Evolutionary conservation across 2,797 vertebrate genomes (phyloP), one percentile per base, ranked within the genome.

Genomic region (Trematomus bernacchii): DNA sequence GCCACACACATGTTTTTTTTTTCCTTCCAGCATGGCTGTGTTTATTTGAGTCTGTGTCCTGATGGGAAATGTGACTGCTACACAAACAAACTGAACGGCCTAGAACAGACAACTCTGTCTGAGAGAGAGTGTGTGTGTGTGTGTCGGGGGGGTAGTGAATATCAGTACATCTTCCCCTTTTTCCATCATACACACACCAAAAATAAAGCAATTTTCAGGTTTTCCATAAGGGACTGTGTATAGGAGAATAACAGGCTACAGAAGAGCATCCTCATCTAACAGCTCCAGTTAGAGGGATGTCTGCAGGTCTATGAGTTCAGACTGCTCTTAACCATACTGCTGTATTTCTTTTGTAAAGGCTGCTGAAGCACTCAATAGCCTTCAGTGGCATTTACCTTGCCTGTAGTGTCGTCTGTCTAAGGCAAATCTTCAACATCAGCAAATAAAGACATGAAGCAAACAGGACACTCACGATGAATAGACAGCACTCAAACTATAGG

Each of bases 1-100:
- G 30, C 30, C 62, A 53, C 68, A 48, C 70, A 63, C n/a, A 59
- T 50, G 3, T 3, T 33, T 63, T 63, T 33, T 33, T 47, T 79
- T 86, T 77, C 87, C 82, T 89, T 89, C 88, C 90, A 94, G 89
- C 86, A 91, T 88, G 76, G 78, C 87, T 89, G 85, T 95, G 92
- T 96, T 96, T 95, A 95, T 95, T 95, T 95, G 92, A 94, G 93
- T 93, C 91, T 93, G 85, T 87, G 89, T 91, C 91, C 87, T 93
- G 91, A 95, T 95, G 94, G 94, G 94, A 96, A 95, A 95, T 93
- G 90, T 94, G 94, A 94, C 93, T 93, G 91, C 91, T 93, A 77
- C 84, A 91, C 93, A 93, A 94, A 94, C 92, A 94, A 94, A 95
- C 93, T 71, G 85, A 94, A 71, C 59, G 65, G 84, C 62, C 83